Evolutionary conservation across 2,113 vertebrate genomes (phyloP).

Genomic region (Peromyscus californicus): DNA sequence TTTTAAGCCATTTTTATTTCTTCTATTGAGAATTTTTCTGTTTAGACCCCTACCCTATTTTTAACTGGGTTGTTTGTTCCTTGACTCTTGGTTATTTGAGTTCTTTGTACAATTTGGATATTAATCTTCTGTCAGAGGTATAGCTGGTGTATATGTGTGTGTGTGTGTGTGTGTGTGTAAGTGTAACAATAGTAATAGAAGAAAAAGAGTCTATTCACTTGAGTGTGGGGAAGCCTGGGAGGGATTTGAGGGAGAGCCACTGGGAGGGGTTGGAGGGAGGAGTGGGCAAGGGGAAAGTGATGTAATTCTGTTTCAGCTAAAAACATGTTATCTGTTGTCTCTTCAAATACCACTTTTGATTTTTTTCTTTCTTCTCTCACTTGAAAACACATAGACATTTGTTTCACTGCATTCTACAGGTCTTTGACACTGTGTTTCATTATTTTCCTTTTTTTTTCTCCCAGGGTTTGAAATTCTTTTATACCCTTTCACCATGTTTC

Average conservation of each 20-base stretch:
- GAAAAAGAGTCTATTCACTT: neutral
- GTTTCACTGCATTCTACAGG: neutral
- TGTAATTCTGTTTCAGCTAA: neutral
- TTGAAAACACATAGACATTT: neutral
- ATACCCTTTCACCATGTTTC: neutral
- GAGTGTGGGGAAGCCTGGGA: neutral
- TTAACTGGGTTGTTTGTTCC: neutral
- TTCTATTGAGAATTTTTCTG: neutral
- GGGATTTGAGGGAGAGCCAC: neutral
- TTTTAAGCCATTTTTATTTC: neutral
- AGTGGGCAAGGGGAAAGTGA: no score
- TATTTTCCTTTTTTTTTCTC: neutral
- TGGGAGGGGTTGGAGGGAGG: neutral
- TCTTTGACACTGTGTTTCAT: neutral
- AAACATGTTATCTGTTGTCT: neutral
- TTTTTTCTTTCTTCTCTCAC: neutral
- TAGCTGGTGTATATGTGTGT: neutral
- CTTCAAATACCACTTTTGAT: neutral
- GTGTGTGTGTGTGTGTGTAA: no score
- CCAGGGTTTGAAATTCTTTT: neutral
- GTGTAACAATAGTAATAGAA: neutral
- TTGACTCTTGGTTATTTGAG: neutral
- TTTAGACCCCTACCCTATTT: neutral
- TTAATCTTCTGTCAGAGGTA: neutral
- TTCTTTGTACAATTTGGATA: neutral